phyloP scores from a whole-genome alignment of 2,797 vertebrate genomes.

The Tadarida brasiliensis region DNA sequence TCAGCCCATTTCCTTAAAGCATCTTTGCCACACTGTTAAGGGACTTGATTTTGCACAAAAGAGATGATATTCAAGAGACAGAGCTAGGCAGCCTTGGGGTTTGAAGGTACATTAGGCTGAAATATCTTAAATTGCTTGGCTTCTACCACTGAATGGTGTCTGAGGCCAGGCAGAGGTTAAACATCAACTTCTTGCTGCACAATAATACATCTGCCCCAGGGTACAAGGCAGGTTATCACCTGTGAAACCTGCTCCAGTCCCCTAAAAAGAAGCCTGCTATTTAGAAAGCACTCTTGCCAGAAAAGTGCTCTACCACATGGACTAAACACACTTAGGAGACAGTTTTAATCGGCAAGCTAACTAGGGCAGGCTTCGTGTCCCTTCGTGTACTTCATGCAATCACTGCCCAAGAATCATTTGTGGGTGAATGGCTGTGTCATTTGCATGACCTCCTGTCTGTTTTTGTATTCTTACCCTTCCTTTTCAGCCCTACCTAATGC shows the following conservation, averaged over 20 bases:
- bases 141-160: conserved; percentile 50
- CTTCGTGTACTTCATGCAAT: not conserved
- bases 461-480: not conserved
- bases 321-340: conserved; percentile 62
- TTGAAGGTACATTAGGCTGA: conserved; percentile 65
- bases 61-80: conserved; percentile 32
- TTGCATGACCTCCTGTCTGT: not conserved
- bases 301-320: conserved; percentile 65
- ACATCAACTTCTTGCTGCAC: conserved; percentile 64
- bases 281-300: conserved; percentile 67
- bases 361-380: not conserved
- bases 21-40: conserved; percentile 6
- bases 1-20: not conserved
- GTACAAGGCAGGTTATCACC: conserved; percentile 51
- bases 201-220: conserved; percentile 58
- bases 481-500: not conserved
- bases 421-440: not conserved
- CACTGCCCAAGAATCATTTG: not conserved
- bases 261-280: conserved; percentile 61
- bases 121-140: conserved; percentile 58
- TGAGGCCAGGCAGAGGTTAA: conserved; percentile 73
- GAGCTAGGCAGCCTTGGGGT: conserved; percentile 41
- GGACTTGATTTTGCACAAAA: conserved; percentile 51
- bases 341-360: conserved; percentile 15
- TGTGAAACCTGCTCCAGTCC: conserved; percentile 61